Percentiles rank a stretch among this genome's conserved stretches.
Conservation (phyloP, 2,888 invertebrate genomes). For the Drosophila multiciliata region DNA sequence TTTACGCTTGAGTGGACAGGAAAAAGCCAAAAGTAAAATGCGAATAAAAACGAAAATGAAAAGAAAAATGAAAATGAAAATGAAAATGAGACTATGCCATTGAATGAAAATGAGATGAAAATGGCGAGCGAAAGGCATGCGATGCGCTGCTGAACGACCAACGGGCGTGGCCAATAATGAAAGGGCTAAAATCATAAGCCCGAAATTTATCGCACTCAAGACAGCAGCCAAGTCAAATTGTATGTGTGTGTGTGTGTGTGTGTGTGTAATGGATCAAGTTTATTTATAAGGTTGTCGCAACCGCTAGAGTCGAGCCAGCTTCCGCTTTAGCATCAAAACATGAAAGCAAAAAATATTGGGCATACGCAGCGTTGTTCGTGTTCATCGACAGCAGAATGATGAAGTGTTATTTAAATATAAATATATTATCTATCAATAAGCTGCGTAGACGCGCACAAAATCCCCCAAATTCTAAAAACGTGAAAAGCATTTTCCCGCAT, state of each 20-base stretch:
- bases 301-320: constrained; percentile 4
- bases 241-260: constrained; percentile 33
- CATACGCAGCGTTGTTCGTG: constrained; percentile 61
- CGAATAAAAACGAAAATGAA: constrained; percentile 51
- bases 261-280: constrained; percentile 76
- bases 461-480: constrained; percentile 53
- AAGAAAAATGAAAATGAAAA: constrained; percentile 23
- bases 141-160: not conserved
- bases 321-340: constrained; percentile 29
- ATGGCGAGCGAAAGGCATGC: constrained; percentile 27
- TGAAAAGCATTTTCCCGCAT: constrained; percentile 72
- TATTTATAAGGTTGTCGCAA: constrained; percentile 68
- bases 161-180: constrained; percentile 52
- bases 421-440: constrained; percentile 79
- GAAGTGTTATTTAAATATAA: constrained; percentile 80
- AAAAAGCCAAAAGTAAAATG: constrained; percentile 65
- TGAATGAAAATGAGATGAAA: constrained; percentile 52
- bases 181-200: constrained; percentile 77
- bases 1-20: constrained; percentile 65
- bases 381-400: constrained; percentile 63
- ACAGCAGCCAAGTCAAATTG: constrained; percentile 59
- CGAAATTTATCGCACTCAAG: constrained; percentile 74
- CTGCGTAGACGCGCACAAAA: constrained; percentile 50
- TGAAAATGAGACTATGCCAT: constrained; percentile 34
- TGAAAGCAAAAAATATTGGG: constrained; percentile 75